phyloP scores from a whole-genome alignment of 2,113 vertebrate genomes.

The Tenebrosternarchus preto region DNA sequence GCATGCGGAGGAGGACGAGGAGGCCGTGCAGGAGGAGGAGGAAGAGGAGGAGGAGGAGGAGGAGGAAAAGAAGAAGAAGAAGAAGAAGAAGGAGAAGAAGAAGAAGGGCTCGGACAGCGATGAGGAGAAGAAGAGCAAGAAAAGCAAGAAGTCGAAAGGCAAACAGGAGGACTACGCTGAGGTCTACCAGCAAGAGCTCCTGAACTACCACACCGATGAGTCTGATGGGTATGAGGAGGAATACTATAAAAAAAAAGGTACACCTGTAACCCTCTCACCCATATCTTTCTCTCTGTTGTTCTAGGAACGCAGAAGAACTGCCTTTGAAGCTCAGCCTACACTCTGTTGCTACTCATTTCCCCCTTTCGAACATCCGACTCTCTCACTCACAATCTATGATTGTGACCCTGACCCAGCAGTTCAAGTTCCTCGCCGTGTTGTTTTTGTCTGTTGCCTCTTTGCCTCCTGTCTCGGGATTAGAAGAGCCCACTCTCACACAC shows the following conservation, averaged over 20 bases:
- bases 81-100: conserved; percentile 66
- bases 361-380: neutral
- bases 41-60: conserved; percentile 67
- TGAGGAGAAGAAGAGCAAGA: conserved; percentile 79
- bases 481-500: conserved; percentile 1
- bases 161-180: conserved; percentile 83
- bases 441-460: conserved; percentile 2
- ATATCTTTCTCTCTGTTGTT: neutral
- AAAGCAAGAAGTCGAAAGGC: conserved; percentile 79
- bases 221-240: conserved; percentile 86
- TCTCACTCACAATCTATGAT: neutral
- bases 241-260: conserved; percentile 95
- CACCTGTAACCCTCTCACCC: conserved; percentile 1
- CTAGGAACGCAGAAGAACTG: no score
- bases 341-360: no score
- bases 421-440: no score
- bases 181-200: conserved; percentile 85
- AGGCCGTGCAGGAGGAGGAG: conserved; percentile 64
- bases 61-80: conserved; percentile 74
- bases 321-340: no score
- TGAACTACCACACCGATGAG: conserved; percentile 82
- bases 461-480: neutral
- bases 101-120: conserved; percentile 73
- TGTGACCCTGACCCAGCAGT: no score
- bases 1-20: conserved; percentile 60